Conservation (phyloP, 1,140 invertebrate genomes). For the Leptestheria dahalacensis region DNA sequence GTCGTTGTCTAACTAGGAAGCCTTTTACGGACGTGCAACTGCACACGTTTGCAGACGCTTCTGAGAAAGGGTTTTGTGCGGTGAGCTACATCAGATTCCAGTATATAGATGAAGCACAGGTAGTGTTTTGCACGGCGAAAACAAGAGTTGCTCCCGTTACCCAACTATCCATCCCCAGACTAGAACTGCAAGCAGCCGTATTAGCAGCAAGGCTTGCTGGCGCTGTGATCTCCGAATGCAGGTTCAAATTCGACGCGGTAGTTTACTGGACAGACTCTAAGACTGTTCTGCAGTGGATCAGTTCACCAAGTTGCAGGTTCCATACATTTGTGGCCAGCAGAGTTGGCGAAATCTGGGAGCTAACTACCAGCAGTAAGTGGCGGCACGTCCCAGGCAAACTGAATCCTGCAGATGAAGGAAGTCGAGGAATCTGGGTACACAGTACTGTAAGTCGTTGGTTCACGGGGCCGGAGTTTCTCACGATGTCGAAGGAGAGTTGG, state of each 20-base stretch:
- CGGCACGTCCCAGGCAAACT: background rate
- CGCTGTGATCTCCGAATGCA: background rate
- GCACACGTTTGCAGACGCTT: background rate
- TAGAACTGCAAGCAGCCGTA: constrained; percentile 14
- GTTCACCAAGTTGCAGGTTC: background rate
- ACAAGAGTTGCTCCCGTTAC: constrained; percentile 15
- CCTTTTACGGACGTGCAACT: background rate
- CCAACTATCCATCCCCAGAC: constrained; percentile 5
- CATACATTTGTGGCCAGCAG: constrained; percentile 12
- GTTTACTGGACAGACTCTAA: constrained; percentile 15
- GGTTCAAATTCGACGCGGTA: background rate
- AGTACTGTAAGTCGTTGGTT: background rate
- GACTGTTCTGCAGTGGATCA: constrained; percentile 16
- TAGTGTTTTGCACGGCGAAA: constrained; percentile 11
- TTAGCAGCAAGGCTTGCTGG: background rate
- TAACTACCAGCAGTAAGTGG: background rate
- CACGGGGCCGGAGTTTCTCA: background rate
- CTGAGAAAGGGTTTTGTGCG: constrained; percentile 25
- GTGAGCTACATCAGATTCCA: constrained; percentile 26
- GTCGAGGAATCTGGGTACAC: background rate
- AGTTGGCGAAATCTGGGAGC: constrained; percentile 13
- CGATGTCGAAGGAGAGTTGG: background rate
- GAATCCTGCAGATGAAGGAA: background rate
- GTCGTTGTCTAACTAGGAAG: background rate
- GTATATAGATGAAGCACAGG: background rate